Base-by-base conservation (phyloP, 1,140 invertebrate genomes). In the Danaus plexippus region DNA sequence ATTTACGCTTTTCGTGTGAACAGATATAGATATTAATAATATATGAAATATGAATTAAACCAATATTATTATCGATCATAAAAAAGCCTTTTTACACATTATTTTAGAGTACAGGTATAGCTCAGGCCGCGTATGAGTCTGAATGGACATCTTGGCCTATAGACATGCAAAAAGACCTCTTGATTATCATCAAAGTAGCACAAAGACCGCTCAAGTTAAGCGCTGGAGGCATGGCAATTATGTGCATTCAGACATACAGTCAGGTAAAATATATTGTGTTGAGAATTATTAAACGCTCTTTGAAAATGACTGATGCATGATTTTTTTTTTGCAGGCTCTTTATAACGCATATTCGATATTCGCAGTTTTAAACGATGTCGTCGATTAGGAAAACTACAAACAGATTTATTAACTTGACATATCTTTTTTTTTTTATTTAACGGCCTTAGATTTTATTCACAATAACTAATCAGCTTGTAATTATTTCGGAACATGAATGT, bases 331-430 rank as follows among this genome's bases (percentile, higher is more conserved):
- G 54, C 77, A 83, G 81, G 73, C 76, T 9, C 69, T 85, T 8
- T 82, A 82, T 64, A 82, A 85, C 40, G 81, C 76, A 9, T 82
- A 85, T 57, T 78, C 79, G 3, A 75, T 85, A 46, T 85, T 82
- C 62, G 75, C 81, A 1, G 75, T 85, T 0, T 57, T 85, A 3
- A 74, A 71, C 40, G 81, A 85, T 55, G 67, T 68, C 53, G 73
- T 82, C 15, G 72, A 69, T 54, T 72, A 70, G 47, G 15, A 40
- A 13, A 43, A 7, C 47, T 10, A 12, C 13, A 40, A 11, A 10
- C 7, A 11, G 40, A 18, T 43, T 13, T 53, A 32, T 48, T 46
- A 43, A 42, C 9, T n/a, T 45, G 47, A 11, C 22, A 22, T 32
- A 7, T 4, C 2, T 32, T 15, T 15, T 15, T 15, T 32, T 32